phyloP scores from a whole-genome alignment of 1,140 invertebrate genomes.

The Trachymyrmex septentrionalis region DNA sequence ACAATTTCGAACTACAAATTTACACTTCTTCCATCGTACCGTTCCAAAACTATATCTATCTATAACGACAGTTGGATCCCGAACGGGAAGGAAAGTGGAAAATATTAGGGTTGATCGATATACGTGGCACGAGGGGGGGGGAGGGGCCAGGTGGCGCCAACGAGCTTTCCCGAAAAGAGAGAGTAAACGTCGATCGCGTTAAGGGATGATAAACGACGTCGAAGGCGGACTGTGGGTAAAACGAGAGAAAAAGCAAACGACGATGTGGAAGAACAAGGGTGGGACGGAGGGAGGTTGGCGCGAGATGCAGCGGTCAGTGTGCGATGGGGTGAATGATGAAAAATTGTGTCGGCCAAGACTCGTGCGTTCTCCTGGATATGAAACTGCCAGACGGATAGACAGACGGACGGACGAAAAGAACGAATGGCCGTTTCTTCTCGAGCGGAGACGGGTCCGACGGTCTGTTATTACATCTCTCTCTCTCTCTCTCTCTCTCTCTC shows the following conservation, averaged over 20 bases:
- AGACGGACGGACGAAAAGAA: conserved; percentile 77
- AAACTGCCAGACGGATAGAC: conserved; percentile 80
- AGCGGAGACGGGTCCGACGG: conserved; percentile 77
- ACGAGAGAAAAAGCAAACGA: conserved; percentile 37
- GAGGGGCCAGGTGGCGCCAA: conserved; percentile 81
- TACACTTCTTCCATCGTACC: background rate
- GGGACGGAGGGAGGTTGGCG: background rate
- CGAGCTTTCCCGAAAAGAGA: conserved; percentile 77
- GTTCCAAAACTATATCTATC: conserved; percentile 61
- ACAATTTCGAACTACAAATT: background rate
- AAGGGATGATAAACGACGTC: conserved; percentile 73
- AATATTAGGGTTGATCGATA: conserved; percentile 66
- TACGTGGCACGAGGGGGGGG: conserved; percentile 76
- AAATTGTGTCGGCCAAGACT: conserved; percentile 78
- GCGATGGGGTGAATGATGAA: conserved; percentile 75
- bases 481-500: conserved; percentile 72
- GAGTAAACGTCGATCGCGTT: conserved; percentile 72
- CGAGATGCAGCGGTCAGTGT: conserved; percentile 9
- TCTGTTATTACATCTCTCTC: conserved; percentile 85
- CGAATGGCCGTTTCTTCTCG: conserved; percentile 81
- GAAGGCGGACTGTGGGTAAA: conserved; percentile 56
- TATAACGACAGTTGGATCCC: conserved; percentile 64
- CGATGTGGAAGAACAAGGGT: background rate
- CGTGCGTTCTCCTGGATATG: conserved; percentile 71
- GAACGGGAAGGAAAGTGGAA: conserved; percentile 2